Base-by-base conservation (phyloP, 2,888 invertebrate genomes). In the Balanococcus diminutus region DNA sequence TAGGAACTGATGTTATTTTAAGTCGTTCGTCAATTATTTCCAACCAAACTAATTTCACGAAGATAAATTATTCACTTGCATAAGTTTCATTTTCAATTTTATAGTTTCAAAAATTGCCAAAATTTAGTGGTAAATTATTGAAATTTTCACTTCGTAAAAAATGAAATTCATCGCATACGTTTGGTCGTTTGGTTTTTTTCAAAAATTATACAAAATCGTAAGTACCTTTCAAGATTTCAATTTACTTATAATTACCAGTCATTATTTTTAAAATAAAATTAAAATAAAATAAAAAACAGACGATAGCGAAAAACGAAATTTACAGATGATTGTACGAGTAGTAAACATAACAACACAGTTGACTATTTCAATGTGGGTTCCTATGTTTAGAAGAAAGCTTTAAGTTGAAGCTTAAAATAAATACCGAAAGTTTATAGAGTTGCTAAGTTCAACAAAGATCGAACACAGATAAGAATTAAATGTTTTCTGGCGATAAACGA, bases 401-500 rank as follows among this genome's bases (percentile, higher is more conserved):
- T 32, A 84, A 79, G 72, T 85, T 46, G 36, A 79, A 85, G 79
- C 85, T 85, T 85, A 85, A n/a, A 85, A 85, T 85, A 85, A 85
- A 85, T 85, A 85, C 85, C 75, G 16, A 85, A 85, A 85, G 28
- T 85, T 85, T 85, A 85, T 25, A 36, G 79, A 85, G 79, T 85
- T 85, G 72, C 85, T 32, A 85, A 79, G 46, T 85, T 79, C 85
- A 85, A 85, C 85, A 85, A 85, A 85, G 85, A 85, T 85, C 85
- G 85, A 72, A 85, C 79, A 32, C 39, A 85, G 85, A 85, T 85
- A 85, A 85, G 85, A 85, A 72, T 85, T 85, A 79, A 85, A 85
- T 85, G 85, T 85, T 85, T 85, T 85, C 84, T 22, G 72, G 79
- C 85, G 85, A 85, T 85, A 85, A 85, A 85, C 79, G 85, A 85